phyloP scores from a whole-genome alignment of 2,888 invertebrate species.

The Machimus atricapillus region DNA sequence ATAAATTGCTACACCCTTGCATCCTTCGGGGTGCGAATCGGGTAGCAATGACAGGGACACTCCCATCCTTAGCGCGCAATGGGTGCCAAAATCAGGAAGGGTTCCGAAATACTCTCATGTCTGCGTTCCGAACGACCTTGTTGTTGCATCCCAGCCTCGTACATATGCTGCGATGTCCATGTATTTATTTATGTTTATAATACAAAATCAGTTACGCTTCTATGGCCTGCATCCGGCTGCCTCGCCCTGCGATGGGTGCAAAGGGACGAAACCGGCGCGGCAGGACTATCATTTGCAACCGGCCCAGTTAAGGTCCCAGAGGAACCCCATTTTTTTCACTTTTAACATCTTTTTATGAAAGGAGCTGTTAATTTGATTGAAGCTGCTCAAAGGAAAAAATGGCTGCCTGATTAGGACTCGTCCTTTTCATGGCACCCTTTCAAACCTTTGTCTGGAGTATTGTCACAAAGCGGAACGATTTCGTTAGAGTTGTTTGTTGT shows the following conservation, averaged over 20 bases:
- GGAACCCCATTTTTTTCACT: slow-evolving; percentile 55
- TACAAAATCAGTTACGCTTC: slow-evolving; percentile 63
- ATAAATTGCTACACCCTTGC: slow-evolving; percentile 43
- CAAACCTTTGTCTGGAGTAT: neutral
- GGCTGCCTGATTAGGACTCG: slow-evolving; percentile 37
- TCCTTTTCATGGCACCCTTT: slow-evolving; percentile 32
- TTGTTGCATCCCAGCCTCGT: slow-evolving; percentile 12
- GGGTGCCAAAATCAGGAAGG: slow-evolving; percentile 30
- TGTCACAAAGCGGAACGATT: slow-evolving; percentile 24
- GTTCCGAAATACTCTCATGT: neutral
- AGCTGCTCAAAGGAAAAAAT: slow-evolving; percentile 24
- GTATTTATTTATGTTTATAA: slow-evolving; percentile 63
- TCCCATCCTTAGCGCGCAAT: slow-evolving; percentile 59
- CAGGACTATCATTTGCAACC: slow-evolving; percentile 50
- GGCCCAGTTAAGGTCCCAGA: slow-evolving; percentile 58
- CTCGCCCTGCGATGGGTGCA: neutral
- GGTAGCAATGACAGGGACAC: slow-evolving; percentile 57
- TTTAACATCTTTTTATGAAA: slow-evolving; percentile 24
- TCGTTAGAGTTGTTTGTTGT: slow-evolving; percentile 33
- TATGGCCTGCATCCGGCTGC: slow-evolving; percentile 13
- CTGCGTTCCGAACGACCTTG: neutral
- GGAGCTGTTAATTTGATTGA: slow-evolving; percentile 40
- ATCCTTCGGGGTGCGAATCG: slow-evolving; percentile 21
- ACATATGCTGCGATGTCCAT: slow-evolving; percentile 38
- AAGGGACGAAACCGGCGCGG: slow-evolving; percentile 48